A percentile compares a stretch with the other conserved stretches of the same genome.
Conservation (phyloP, 1,140 invertebrate species). For the Diachasmimorpha longicaudata region DNA sequence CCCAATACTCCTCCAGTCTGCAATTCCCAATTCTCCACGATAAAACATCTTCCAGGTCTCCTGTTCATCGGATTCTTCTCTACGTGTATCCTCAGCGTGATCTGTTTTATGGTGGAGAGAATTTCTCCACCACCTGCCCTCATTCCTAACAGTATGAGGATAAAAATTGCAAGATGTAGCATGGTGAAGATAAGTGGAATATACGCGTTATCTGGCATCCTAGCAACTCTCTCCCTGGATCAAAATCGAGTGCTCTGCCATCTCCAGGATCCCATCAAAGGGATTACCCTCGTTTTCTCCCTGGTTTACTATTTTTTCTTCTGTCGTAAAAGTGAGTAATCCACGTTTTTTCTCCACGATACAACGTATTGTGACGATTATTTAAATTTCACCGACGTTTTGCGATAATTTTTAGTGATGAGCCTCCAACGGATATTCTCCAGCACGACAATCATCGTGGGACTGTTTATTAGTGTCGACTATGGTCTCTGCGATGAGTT, state of each 20-base stretch:
- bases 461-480: slow-evolving; percentile 68
- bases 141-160: slow-evolving; percentile 51
- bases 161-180: slow-evolving; percentile 44
- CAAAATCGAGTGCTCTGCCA: slow-evolving; percentile 65
- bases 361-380: neutral
- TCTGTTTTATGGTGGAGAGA: slow-evolving; percentile 44
- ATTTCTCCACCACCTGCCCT: slow-evolving; percentile 50
- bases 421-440: slow-evolving; percentile 67
- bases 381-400: neutral
- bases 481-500: slow-evolving; percentile 70
- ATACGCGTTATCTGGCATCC: slow-evolving; percentile 50
- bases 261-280: slow-evolving; percentile 69
- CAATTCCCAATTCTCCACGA: neutral
- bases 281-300: slow-evolving; percentile 65
- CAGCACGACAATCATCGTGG: slow-evolving; percentile 66
- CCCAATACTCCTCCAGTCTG: too few relatives aligned
- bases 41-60: slow-evolving; percentile 36
- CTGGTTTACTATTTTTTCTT: slow-evolving; percentile 69
- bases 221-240: slow-evolving; percentile 54
- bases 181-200: slow-evolving; percentile 52
- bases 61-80: slow-evolving; percentile 48
- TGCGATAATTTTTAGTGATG: slow-evolving; percentile 60
- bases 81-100: slow-evolving; percentile 39
- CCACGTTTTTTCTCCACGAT: neutral
- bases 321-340: slow-evolving; percentile 65